Evolutionary conservation across 2,797 vertebrate species (phyloP).

Genomic region (Coregonus sp.): DNA sequence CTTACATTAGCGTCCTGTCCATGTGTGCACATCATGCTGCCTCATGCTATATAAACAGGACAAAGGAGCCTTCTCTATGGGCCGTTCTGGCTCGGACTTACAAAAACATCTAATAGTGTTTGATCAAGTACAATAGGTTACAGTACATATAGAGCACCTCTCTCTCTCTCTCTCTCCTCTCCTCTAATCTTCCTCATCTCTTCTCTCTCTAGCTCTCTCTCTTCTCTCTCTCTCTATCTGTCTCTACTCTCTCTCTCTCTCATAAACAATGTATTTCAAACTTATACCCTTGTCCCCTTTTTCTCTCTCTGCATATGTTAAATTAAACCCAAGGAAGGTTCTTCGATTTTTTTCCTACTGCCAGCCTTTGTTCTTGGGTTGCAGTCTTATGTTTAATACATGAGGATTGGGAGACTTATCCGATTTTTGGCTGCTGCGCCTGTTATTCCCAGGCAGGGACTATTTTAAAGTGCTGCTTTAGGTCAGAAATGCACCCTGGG

Average conservation of each 20-base stretch:
- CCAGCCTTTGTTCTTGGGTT: conserved; percentile 74
- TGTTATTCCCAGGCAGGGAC: conserved; percentile 68
- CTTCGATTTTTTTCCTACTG: conserved; percentile 41
- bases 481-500: conserved; percentile 58
- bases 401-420: conserved; percentile 70
- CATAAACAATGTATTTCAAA: background rate
- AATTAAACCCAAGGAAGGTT: conserved; percentile 8
- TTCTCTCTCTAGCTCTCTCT: too few relatives aligned
- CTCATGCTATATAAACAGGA: too few relatives aligned
- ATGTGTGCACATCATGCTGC: too few relatives aligned
- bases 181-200: too few relatives aligned
- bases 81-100: too few relatives aligned
- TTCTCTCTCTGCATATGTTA: conserved; percentile 1
- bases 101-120: too few relatives aligned
- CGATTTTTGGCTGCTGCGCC: conserved; percentile 46
- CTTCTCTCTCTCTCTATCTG: too few relatives aligned
- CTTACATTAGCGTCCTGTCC: too few relatives aligned
- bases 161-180: background rate
- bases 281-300: background rate
- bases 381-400: conserved; percentile 76
- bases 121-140: too few relatives aligned
- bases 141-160: too few relatives aligned
- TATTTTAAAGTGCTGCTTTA: conserved; percentile 66
- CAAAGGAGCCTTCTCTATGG: too few relatives aligned
- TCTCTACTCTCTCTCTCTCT: too few relatives aligned